Evolutionary conservation across 2,888 invertebrate genomes (phyloP).

Genomic region (Rhagophthalmus giganteus): DNA sequence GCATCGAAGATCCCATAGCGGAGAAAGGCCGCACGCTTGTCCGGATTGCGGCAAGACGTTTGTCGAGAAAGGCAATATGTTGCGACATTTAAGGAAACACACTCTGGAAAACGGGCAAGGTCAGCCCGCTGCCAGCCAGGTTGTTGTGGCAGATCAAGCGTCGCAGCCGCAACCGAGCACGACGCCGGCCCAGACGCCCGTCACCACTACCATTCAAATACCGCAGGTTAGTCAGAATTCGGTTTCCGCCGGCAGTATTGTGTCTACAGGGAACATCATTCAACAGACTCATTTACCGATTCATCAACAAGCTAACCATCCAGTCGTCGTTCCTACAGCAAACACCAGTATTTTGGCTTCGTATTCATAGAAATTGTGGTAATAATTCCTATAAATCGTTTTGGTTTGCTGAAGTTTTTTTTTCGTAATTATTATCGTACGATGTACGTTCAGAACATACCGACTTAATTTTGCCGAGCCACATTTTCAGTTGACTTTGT

Average conservation of each 20-base stretch:
- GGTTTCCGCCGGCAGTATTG: constrained; percentile 37
- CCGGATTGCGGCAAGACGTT: constrained; percentile 76
- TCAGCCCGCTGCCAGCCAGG: constrained; percentile 46
- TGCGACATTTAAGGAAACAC: constrained; percentile 75
- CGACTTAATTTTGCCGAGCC: no score
- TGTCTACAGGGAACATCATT: constrained; percentile 34
- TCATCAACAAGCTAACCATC: constrained; percentile 54
- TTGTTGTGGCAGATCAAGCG: constrained; percentile 32
- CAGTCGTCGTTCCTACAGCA: constrained; percentile 61
- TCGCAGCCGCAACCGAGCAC: constrained; percentile 29
- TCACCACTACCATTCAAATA: constrained; percentile 50
- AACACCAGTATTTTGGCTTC: constrained; percentile 45
- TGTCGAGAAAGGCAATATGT: constrained; percentile 78
- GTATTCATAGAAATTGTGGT: constrained; percentile 20
- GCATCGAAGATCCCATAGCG: constrained; percentile 79
- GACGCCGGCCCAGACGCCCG: constrained; percentile 33
- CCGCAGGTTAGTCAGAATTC: constrained; percentile 46
- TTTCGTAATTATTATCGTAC: neutral
- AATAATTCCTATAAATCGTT: constrained; percentile 6
- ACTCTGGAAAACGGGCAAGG: constrained; percentile 56
- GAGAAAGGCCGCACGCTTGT: constrained; percentile 65
- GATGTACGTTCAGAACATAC: no score
- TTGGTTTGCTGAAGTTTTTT: neutral
- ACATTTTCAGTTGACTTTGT: no score
- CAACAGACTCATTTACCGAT: constrained; percentile 47